Conservation (phyloP, 2,113 vertebrate species). For the Vombatus ursinus region DNA sequence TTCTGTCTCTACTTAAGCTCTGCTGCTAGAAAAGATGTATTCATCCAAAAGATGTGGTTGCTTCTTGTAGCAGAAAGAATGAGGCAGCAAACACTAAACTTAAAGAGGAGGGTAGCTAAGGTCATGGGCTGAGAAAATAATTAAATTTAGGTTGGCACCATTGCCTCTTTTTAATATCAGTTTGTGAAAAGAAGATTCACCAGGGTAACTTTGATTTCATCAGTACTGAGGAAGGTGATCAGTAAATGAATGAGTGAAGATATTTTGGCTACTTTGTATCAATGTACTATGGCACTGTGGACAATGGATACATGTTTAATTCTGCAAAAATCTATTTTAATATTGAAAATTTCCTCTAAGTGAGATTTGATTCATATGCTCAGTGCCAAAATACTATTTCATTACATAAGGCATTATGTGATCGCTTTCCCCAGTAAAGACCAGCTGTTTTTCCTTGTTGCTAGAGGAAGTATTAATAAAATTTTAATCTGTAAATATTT, state of each 20-base stretch:
- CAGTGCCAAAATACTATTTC: not conserved
- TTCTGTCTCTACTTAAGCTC: not conserved
- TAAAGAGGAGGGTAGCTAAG: not conserved
- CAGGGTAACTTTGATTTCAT: not conserved
- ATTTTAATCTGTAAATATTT: not conserved
- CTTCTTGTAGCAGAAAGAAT: not conserved
- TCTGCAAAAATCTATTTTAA: not conserved
- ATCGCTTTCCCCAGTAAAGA: not conserved
- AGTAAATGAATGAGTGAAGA: not conserved
- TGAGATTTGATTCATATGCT: not conserved
- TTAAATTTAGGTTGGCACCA: not conserved
- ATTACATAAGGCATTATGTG: not conserved
- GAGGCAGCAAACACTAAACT: not conserved
- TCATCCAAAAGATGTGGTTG: conserved; percentile 16
- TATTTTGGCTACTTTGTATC: not conserved
- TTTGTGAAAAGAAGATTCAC: not conserved
- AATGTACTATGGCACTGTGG: not conserved
- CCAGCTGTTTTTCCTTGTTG: not conserved
- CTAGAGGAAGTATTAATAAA: not conserved
- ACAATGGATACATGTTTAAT: not conserved
- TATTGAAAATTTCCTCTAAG: not conserved
- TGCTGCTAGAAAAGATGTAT: not conserved
- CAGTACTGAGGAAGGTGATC: not conserved
- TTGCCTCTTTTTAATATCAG: not conserved
- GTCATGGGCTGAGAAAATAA: not conserved